Conservation (phyloP, 2,888 invertebrate species). For the Hedychridium roseum region DNA sequence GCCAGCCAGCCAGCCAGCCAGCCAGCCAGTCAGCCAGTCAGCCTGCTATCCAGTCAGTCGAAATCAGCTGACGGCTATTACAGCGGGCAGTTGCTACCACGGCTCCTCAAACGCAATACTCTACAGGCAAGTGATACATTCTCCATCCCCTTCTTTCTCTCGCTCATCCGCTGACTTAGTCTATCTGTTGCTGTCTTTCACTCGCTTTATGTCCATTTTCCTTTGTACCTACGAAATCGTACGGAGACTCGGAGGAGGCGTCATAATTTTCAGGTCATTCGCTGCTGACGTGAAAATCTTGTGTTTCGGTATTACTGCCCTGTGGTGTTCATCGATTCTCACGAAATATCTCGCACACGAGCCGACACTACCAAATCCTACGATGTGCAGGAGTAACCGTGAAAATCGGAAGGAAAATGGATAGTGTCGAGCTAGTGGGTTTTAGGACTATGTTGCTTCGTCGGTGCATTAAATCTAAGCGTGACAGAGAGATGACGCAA, state of each 20-base stretch:
- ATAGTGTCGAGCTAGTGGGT: too few relatives aligned
- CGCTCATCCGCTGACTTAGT: background rate
- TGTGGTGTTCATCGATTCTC: too few relatives aligned
- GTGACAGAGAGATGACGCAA: too few relatives aligned
- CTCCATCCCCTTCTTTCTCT: constrained; percentile 9
- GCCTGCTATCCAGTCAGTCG: constrained; percentile 21
- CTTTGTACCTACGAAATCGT: background rate
- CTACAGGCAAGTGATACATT: constrained; percentile 45
- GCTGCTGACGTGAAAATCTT: background rate
- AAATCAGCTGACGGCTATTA: constrained; percentile 48
- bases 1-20: constrained; percentile 27
- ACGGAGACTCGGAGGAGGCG: background rate
- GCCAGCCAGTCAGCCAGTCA: constrained; percentile 32
- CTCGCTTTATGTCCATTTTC: background rate
- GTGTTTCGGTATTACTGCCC: background rate
- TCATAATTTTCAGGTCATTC: background rate
- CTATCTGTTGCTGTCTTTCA: background rate
- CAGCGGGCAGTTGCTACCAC: constrained; percentile 53
- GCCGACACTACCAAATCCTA: too few relatives aligned
- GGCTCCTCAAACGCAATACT: constrained; percentile 52
- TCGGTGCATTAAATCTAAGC: too few relatives aligned
- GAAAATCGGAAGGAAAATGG: too few relatives aligned
- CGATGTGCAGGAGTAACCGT: too few relatives aligned
- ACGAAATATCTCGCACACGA: too few relatives aligned
- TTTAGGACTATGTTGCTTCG: too few relatives aligned